A percentile compares a stretch with the other conserved stretches of the same genome.
Conservation (phyloP, 2,888 invertebrate genomes). For the Thecophora atra region DNA sequence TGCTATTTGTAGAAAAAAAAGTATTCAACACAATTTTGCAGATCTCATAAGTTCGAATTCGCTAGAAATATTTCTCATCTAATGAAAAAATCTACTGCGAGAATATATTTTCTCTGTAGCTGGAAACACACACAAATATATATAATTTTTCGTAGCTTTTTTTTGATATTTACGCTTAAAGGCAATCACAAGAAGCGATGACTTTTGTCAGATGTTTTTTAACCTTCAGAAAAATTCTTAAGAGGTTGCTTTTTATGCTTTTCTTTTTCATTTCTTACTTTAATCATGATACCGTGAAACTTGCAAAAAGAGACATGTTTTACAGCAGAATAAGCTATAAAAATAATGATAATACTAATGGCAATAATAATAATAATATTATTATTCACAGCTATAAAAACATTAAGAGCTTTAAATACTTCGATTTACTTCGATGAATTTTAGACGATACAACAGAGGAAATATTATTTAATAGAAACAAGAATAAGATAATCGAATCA, state of each 20-base stretch:
- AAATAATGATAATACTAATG: neutral
- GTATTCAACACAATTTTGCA: neutral
- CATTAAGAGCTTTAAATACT: too few species aligned
- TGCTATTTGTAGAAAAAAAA: neutral
- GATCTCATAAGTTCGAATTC: constrained; percentile 16
- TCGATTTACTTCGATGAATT: too few species aligned
- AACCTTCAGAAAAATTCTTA: constrained; percentile 13
- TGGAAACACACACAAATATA: neutral
- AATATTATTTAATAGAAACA: too few species aligned
- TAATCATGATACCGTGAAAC: constrained; percentile 12
- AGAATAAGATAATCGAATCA: too few species aligned
- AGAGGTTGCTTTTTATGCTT: neutral
- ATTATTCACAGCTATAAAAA: neutral
- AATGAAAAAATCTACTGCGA: neutral
- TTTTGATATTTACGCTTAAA: neutral
- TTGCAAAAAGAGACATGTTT: neutral
- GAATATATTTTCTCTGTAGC: too few species aligned
- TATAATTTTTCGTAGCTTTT: too few species aligned
- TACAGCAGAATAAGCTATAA: too few species aligned
- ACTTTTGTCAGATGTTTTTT: constrained; percentile 28
- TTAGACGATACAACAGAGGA: too few species aligned
- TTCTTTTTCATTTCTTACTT: neutral
- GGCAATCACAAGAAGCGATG: constrained; percentile 20
- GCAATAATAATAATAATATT: neutral
- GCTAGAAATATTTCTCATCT: neutral